Base-by-base conservation (phyloP, 2,888 invertebrate species). In the Hermaeophaga mercurialis region DNA sequence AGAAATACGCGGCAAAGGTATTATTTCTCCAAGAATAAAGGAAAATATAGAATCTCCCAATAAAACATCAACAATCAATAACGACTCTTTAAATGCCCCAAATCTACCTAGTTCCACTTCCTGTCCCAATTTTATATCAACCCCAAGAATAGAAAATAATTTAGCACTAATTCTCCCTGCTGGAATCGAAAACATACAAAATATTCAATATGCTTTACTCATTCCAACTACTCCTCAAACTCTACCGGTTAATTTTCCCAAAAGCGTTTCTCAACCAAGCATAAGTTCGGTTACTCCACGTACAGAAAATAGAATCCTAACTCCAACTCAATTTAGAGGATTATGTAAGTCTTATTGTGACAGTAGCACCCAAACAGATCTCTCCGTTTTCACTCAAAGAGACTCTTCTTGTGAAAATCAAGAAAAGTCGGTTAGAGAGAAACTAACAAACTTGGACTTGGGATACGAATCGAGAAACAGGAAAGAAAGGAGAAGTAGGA, bases 361-460 rank as follows among this genome's bases (percentile, higher is more conserved):
- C 68, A 86, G 81, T 47, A 81, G 82, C 46, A 88, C 88, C n/a
- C 88, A 89, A 77, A 89, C 88, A 1, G 87, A 88, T n/a, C 59
- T 58, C 26, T 65, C 66, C 0, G 57, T 61, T 15, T 59, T 59
- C 11, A 53, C 54, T 12, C 64, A 64, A 33, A 38, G 50, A 39
- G 60, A 60, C 22, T 63, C 79, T 74, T 72, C 73, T 70, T 63
- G 73, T 71, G 67, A 79, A 31, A 68, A 63, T 43, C 65, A 66
- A 44, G 72, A 74, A 44, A 70, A 70, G 59, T 69, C 64, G 31
- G 39, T 70, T 3, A 65, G 73, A 58, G 74, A 79, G 44, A 74
- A 76, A 66, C 55, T 73, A 22, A 69, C 80, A 24, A 85, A 85
- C 63, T 80, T 80, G 66, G 82, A 85, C 56, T 78, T 74, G 17